Conservation (phyloP, 64 coral and sea anemone species). For the Orbicella faveolata region DNA sequence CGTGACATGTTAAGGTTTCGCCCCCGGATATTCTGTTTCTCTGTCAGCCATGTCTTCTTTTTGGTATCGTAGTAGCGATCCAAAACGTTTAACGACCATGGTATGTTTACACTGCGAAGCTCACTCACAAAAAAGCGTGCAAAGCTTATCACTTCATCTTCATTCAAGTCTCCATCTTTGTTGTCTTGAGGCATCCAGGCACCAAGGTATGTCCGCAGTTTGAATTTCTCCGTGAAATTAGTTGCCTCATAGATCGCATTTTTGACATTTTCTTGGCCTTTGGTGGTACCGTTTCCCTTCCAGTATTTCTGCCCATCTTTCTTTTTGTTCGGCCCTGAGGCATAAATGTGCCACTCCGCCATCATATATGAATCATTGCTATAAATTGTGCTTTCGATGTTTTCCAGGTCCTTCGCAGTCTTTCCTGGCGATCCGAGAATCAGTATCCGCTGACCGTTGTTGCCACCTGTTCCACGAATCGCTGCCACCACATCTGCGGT, state of each 20-base stretch:
- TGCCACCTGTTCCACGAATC: conserved; percentile 66
- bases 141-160: conserved; percentile 54
- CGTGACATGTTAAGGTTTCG: conserved; percentile 11
- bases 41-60: conserved; percentile 36
- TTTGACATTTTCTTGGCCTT: conserved; percentile 52
- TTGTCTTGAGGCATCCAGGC: conserved; percentile 89
- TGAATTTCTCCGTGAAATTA: conserved; percentile 1
- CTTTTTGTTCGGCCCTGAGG: conserved; percentile 74
- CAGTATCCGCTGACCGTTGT: conserved; percentile 60
- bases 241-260: conserved; percentile 28
- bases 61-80: conserved; percentile 77
- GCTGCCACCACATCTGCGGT: conserved; percentile 50
- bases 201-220: conserved; percentile 55
- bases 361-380: conserved; percentile 58
- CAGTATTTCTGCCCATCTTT: conserved; percentile 55
- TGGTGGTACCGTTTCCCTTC: conserved; percentile 40
- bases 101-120: conserved; percentile 37
- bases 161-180: conserved; percentile 17
- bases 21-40: conserved; percentile 4
- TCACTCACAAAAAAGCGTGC: conserved; percentile 46
- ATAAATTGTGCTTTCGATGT: conserved; percentile 59
- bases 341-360: conserved; percentile 79
- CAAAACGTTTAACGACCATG: conserved; percentile 79
- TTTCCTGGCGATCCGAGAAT: conserved; percentile 76
- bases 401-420: conserved; percentile 2